phyloP scores from a whole-genome alignment of 2,797 vertebrate species.

The Allobates femoralis region DNA sequence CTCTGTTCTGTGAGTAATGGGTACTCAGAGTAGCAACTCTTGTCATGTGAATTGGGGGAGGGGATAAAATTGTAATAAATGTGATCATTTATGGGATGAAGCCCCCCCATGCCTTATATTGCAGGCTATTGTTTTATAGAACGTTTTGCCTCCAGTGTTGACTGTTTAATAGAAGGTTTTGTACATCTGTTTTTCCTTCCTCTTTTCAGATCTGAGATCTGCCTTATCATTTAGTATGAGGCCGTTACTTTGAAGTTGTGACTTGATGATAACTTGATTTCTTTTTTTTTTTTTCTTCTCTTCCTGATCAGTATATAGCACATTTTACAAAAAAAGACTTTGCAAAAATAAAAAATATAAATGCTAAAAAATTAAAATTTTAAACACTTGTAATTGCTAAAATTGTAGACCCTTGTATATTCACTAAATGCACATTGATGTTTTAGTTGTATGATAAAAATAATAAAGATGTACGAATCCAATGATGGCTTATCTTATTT shows the following conservation, averaged over 20 bases:
- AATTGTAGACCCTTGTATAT: constrained; percentile 51
- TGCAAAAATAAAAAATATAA: constrained; percentile 22
- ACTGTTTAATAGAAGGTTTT: constrained; percentile 65
- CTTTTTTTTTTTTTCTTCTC: constrained; percentile 54
- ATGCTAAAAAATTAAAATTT: constrained; percentile 25
- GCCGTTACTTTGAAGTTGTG: constrained; percentile 4
- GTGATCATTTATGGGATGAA: neutral
- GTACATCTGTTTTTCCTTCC: constrained; percentile 65
- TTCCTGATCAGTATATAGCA: constrained; percentile 13
- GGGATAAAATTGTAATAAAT: neutral
- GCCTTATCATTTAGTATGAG: constrained; percentile 13
- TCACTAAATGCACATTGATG: constrained; percentile 35
- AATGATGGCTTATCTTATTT: neutral
- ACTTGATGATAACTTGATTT: constrained; percentile 13
- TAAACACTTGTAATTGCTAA: constrained; percentile 47
- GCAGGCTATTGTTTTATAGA: constrained; percentile 64
- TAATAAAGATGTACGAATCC: constrained; percentile 54
- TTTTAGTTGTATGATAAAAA: constrained; percentile 52
- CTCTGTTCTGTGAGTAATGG: neutral
- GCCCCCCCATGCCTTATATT: constrained; percentile 59
- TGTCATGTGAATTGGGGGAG: neutral
- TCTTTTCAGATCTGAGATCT: constrained; percentile 14
- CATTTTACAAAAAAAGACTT: constrained; percentile 40
- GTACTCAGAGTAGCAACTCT: neutral
- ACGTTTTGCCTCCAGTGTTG: constrained; percentile 74